Conservation (phyloP, 92 coral and sea anemone genomes). For the Porites evermanni region DNA sequence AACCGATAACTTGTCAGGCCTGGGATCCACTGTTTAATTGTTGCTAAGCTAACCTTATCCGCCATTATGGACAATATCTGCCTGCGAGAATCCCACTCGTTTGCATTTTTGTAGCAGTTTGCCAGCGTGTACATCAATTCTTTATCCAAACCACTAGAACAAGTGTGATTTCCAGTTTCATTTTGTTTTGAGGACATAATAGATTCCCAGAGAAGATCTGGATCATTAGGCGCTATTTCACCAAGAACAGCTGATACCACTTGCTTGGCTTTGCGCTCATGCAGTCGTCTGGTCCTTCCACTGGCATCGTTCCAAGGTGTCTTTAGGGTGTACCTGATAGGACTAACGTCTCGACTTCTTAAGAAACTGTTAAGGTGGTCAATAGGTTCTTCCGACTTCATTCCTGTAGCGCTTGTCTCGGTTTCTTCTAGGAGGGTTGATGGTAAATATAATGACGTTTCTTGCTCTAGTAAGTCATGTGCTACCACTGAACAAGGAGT, state of each 20-base stretch:
- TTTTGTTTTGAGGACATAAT: neutral
- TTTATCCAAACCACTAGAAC: no score
- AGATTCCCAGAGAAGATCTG: slow-evolving; percentile 33
- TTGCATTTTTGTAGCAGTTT: no score
- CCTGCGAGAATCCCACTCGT: slow-evolving; percentile 16
- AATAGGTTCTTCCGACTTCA: slow-evolving; percentile 3
- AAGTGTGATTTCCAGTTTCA: no score
- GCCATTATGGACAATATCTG: neutral
- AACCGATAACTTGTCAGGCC: no score
- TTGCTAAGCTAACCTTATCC: no score
- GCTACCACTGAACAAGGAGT: neutral
- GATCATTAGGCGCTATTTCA: slow-evolving; percentile 37
- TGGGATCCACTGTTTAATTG: no score
- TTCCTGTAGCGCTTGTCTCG: slow-evolving; percentile 1
- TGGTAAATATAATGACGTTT: slow-evolving; percentile 13
- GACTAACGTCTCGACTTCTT: slow-evolving; percentile 39
- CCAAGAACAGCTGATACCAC: slow-evolving; percentile 42
- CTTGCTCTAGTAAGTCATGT: neutral
- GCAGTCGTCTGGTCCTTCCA: slow-evolving; percentile 29
- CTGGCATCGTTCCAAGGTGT: slow-evolving; percentile 50
- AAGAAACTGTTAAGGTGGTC: slow-evolving; percentile 21
- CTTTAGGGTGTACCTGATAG: slow-evolving; percentile 25
- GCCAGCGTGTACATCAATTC: no score
- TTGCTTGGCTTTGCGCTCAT: slow-evolving; percentile 48
- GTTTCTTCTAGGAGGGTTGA: slow-evolving; percentile 4